Evolutionary conservation across 2,797 vertebrate species (phyloP), one percentile per base, ranked within the genome.

Genomic region (Danio albolineatus): DNA sequence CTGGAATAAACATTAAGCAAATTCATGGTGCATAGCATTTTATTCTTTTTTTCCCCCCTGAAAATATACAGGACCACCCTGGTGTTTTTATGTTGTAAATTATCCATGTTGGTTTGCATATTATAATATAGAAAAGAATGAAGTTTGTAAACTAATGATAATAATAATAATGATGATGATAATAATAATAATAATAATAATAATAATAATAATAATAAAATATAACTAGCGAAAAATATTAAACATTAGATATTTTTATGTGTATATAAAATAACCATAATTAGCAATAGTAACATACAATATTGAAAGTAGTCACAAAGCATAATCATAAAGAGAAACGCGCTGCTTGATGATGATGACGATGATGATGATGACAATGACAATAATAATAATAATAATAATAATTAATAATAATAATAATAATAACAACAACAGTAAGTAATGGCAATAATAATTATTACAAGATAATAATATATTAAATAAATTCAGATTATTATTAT

Each of bases 1-100:
- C 54, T 76, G 76, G 73, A 67, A 87, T 67, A 81, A 76, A 77
- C 49, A 39, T 76, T 78, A 75, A 16, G 65, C 43, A 39, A 77
- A 76, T 79, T 78, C 69, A 82, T 79, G 39, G 61, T 41, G 57
- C 39, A 67, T 54, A 56, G 54, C 36, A 4, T 44, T 61, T 78
- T 75, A 67, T 69, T 56, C 74, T 38, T n/a, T 28, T 2, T 6
- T n/a, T n/a, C n/a, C n/a, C n/a, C n/a, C n/a, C 36, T 13, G 8
- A 44, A 75, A 66, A 79, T 76, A 13, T 66, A 65, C 59, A 61
- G 73, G 82, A 78, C 80, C 77, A 78, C 70, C 80, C 14, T 66
- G 60, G 56, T 78, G 39, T 62, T 59, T 39, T 53, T 57, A 41
- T 73, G 53, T 46, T 76, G 67, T 43, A 28, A 28, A 51, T 78